Conservation (phyloP, 2,113 vertebrate genomes). For the Perca fluviatilis region DNA sequence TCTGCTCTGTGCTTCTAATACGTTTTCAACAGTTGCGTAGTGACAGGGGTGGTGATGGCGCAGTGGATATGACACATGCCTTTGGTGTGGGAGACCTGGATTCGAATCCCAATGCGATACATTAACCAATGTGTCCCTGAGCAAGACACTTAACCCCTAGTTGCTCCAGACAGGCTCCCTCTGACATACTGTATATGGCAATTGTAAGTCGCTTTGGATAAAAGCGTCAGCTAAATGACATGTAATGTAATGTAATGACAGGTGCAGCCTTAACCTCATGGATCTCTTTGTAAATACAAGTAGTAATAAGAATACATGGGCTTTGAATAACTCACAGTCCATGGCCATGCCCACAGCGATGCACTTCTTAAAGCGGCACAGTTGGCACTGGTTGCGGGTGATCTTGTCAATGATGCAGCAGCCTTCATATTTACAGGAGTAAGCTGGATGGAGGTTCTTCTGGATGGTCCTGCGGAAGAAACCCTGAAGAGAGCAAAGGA, state of each 20-base stretch:
- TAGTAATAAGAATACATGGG: neutral
- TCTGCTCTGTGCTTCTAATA: no score
- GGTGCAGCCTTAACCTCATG: neutral
- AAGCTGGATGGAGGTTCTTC: constrained; percentile 96
- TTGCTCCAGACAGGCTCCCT: no score
- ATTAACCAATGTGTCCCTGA: no score
- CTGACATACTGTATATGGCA: no score
- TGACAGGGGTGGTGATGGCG: neutral
- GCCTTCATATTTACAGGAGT: constrained; percentile 96
- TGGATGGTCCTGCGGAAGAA: constrained; percentile 98
- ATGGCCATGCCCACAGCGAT: constrained; percentile 87
- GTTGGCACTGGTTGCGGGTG: constrained; percentile 98
- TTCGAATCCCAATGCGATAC: no score
- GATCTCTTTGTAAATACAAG: neutral
- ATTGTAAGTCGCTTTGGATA: no score
- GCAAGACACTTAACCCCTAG: no score
- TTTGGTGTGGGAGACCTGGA: no score
- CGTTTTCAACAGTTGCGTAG: no score
- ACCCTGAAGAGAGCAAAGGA: constrained; percentile 81
- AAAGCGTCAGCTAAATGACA: no score
- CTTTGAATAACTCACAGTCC: constrained; percentile 75
- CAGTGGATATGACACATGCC: no score
- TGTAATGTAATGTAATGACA: neutral
- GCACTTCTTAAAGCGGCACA: constrained; percentile 98
- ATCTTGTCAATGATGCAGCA: constrained; percentile 98